Percentiles rank a stretch among this genome's conserved stretches.
Evolutionary conservation across 2,888 invertebrate genomes (phyloP).

Genomic region (Biston betularia): DNA sequence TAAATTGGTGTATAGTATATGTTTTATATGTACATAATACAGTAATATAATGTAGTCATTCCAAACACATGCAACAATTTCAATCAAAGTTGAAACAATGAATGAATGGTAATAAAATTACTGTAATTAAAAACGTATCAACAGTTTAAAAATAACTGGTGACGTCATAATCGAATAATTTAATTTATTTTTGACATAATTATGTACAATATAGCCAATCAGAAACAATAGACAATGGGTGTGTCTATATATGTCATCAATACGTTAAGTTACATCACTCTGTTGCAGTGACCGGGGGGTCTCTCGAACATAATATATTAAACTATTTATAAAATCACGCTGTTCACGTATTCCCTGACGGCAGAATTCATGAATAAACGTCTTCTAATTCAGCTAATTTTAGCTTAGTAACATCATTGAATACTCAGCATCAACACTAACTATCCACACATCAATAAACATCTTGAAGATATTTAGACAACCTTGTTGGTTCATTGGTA

Average conservation of each 20-base stretch:
- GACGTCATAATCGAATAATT: neutral
- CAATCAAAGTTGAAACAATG: conserved; percentile 11
- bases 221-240: conserved; percentile 17
- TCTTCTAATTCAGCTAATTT: neutral
- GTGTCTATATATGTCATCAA: conserved; percentile 10
- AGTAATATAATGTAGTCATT: no score
- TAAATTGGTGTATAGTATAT: no score
- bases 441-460: no score
- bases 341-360: neutral
- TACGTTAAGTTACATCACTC: conserved; percentile 10
- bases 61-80: no score
- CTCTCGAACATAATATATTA: neutral
- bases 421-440: no score
- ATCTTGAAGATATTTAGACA: no score
- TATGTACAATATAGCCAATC: conserved; percentile 5
- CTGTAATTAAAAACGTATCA: neutral
- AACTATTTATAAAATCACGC: neutral
- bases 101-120: conserved; percentile 42
- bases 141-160: conserved; percentile 4
- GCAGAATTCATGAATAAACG: neutral
- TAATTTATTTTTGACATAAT: neutral
- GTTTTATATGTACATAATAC: no score
- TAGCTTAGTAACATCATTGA: no score
- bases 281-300: neutral
- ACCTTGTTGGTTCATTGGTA: no score